Percentiles rank a stretch among this genome's conserved stretches.
Conservation (phyloP, 1,140 invertebrate genomes). For the Trichonephila clavipes region DNA sequence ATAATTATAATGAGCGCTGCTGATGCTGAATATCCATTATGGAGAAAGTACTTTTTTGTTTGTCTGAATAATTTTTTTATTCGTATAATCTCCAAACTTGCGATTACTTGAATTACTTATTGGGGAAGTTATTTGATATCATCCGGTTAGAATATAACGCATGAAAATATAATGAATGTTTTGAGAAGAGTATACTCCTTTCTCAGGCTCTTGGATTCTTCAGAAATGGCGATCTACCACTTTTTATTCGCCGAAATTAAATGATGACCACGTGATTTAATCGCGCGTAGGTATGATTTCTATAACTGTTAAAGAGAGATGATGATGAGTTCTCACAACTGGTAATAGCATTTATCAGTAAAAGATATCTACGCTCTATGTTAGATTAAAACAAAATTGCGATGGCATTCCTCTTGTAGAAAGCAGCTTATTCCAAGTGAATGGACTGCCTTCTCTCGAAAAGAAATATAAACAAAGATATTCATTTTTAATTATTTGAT, state of each 20-base stretch:
- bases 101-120: conserved; percentile 65
- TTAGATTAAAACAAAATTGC: too few species aligned
- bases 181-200: background rate
- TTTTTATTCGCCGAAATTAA: conserved; percentile 9
- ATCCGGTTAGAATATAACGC: conserved; percentile 48
- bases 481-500: too few species aligned
- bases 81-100: conserved; percentile 52
- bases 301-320: too few species aligned
- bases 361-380: too few species aligned
- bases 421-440: too few species aligned
- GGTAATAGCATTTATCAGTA: too few species aligned
- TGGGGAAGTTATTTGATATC: conserved; percentile 47
- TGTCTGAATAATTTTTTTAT: conserved; percentile 34
- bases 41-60: conserved; percentile 31
- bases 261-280: background rate
- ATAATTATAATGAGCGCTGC: conserved; percentile 49
- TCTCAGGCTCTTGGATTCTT: conserved; percentile 13
- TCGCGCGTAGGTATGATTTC: too few species aligned
- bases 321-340: too few species aligned
- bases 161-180: conserved; percentile 41
- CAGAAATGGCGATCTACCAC: conserved; percentile 14
- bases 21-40: conserved; percentile 32
- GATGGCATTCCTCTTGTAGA: too few species aligned
- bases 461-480: too few species aligned
- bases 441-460: too few species aligned